Percentiles rank a stretch among this genome's conserved stretches.
Conservation (phyloP, 1,140 invertebrate genomes). For the Chrysomallon squamiferum region DNA sequence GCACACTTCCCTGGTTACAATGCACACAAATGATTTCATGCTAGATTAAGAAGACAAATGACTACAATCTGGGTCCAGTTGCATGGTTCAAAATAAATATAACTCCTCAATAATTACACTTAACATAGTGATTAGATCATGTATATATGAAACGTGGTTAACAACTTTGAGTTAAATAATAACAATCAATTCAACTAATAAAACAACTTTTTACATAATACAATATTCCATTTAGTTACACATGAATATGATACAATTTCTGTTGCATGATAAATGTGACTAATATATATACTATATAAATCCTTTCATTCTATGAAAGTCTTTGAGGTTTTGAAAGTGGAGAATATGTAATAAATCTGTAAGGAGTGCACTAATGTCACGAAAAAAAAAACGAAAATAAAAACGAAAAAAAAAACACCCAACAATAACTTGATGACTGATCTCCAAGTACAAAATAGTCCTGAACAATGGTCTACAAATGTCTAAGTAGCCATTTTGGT, state of each 20-base stretch:
- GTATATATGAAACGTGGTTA: slow-evolving; percentile 35
- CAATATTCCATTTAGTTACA: slow-evolving; percentile 18
- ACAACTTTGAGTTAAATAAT: slow-evolving; percentile 48
- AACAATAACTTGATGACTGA: too few species aligned
- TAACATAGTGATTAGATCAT: slow-evolving; percentile 20
- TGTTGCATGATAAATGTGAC: slow-evolving; percentile 26
- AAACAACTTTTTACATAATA: slow-evolving; percentile 22
- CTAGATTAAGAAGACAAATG: slow-evolving; percentile 10
- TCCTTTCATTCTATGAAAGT: slow-evolving; percentile 4
- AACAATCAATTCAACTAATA: slow-evolving; percentile 41
- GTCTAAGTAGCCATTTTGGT: too few species aligned
- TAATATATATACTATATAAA: slow-evolving; percentile 9
- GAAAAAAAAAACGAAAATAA: too few species aligned
- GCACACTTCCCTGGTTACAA: slow-evolving; percentile 18
- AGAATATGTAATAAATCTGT: slow-evolving; percentile 3
- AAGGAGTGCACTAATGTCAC: slow-evolving; percentile 5
- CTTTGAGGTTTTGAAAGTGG: slow-evolving; percentile 7
- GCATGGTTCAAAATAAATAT: slow-evolving; percentile 29
- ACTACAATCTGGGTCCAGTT: neutral
- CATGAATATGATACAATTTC: slow-evolving; percentile 26
- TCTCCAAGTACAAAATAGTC: too few species aligned
- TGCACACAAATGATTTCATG: slow-evolving; percentile 21
- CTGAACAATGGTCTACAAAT: too few species aligned
- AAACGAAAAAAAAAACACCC: too few species aligned
- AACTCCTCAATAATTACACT: slow-evolving; percentile 18